phyloP scores from a whole-genome alignment of 2,113 vertebrate species.

The Rattus norvegicus region DNA sequence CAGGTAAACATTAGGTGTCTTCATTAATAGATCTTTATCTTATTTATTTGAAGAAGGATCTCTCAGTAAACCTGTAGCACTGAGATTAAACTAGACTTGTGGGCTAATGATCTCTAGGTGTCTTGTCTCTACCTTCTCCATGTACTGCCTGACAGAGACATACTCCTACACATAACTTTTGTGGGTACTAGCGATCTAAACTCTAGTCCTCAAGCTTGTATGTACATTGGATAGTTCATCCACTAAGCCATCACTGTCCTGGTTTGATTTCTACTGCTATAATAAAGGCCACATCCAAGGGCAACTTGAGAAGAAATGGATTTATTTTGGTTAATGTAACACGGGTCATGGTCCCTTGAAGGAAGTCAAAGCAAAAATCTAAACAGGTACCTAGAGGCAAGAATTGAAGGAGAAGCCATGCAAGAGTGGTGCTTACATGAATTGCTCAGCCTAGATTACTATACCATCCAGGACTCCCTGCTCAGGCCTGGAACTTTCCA shows the following conservation, averaged over 20 bases:
- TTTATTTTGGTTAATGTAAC: neutral
- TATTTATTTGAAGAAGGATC: neutral
- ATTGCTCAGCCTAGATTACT: neutral
- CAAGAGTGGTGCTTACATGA: neutral
- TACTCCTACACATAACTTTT: neutral
- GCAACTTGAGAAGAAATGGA: neutral
- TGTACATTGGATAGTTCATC: neutral
- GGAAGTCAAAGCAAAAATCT: neutral
- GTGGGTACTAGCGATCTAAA: neutral
- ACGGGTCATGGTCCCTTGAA: neutral
- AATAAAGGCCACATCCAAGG: neutral
- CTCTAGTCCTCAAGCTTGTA: neutral
- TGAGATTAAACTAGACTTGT: neutral
- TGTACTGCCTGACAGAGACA: neutral
- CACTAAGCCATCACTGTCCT: neutral
- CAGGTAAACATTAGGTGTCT: neutral
- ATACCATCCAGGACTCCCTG: neutral
- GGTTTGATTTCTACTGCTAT: neutral
- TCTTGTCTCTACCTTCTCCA: neutral
- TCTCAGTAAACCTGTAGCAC: neutral
- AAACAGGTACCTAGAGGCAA: neutral
- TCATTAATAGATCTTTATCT: neutral
- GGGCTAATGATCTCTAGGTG: neutral
- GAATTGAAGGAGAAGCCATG: neutral
- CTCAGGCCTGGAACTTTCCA: neutral